Base-by-base conservation (phyloP, 2,113 vertebrate genomes). In the Ctenomys sociabilis region DNA sequence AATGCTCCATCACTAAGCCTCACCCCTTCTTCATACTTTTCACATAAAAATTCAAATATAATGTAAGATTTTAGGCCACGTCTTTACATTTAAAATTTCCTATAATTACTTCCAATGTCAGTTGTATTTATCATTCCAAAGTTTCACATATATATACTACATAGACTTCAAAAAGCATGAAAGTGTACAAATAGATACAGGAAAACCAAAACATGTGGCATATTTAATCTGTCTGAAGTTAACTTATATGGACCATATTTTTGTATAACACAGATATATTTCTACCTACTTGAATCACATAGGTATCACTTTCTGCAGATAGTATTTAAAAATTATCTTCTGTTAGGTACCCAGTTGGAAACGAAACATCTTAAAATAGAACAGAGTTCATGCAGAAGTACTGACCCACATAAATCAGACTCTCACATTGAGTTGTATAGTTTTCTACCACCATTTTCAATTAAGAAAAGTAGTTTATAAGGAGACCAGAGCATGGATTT, bases 41-140 rank as follows among this genome's bases (percentile, higher is more conserved):
- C 28, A 83, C 4, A 90, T n/a, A 73, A 54, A 57, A 93, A 24
- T 1, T 13, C 16, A 88, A 66, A 64, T 7, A 5, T 30, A 49
- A 70, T 64, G 16, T 61, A 85, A 96, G 85, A 90, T 54, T 64
- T 8, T 73, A 4, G 11, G 49, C 59, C 35, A 26, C 61, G 12
- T 12, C 37, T 81, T 95, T 90, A 54, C 72, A 54, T 49, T 73
- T 52, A 90, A 12, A 90, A 2, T 63, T 14, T 45, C 32, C 30
- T 78, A 45, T 1, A 66, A 85, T 57, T 78, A 49, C 12, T 81
- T 83, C n/a, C 21, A 59, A 40, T 80, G 5, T 14, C 72, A 88
- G 66, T n/a, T 95, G 22, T 63, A 61, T n/a, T 83, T 49, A 54
- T 93, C 5, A 61, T 93, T 91, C 66, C 94, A 35, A 90, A 94